Evolutionary conservation across 1,140 invertebrate species (phyloP).

Genomic region (Leptinotarsa texana): DNA sequence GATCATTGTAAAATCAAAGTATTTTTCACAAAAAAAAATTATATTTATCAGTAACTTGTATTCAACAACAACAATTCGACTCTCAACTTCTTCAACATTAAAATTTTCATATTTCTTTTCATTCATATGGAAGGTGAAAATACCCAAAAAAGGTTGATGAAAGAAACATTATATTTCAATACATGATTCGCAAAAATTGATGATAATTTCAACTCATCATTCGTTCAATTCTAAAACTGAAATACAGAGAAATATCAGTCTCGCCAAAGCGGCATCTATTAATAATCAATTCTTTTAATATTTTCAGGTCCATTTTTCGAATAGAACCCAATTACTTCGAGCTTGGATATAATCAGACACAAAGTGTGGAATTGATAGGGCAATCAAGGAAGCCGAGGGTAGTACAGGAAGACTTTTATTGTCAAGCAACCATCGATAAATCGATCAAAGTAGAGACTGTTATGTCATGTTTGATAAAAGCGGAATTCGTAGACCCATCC

Average conservation of each 20-base stretch:
- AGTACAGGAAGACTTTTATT: conserved; percentile 44
- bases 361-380: conserved; percentile 35
- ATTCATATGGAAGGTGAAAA: too few relatives aligned
- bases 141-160: too few relatives aligned
- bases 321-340: conserved; percentile 42
- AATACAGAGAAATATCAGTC: neutral
- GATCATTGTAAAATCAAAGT: too few relatives aligned
- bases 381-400: conserved; percentile 29
- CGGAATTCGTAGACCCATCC: conserved; percentile 46
- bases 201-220: too few relatives aligned
- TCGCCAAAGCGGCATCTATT: neutral
- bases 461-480: conserved; percentile 36
- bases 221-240: neutral
- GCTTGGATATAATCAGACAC: conserved; percentile 31
- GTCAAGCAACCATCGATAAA: conserved; percentile 42
- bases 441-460: conserved; percentile 9
- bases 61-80: too few relatives aligned
- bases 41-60: too few relatives aligned
- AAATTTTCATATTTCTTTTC: too few relatives aligned
- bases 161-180: neutral
- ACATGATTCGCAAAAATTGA: too few relatives aligned
- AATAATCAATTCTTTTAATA: conserved; percentile 22
- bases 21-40: too few relatives aligned
- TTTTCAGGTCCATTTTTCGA: conserved; percentile 36
- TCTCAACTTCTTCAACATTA: too few relatives aligned